phyloP scores from a whole-genome alignment of 2,888 invertebrate genomes.

The Therioaphis trifolii region DNA sequence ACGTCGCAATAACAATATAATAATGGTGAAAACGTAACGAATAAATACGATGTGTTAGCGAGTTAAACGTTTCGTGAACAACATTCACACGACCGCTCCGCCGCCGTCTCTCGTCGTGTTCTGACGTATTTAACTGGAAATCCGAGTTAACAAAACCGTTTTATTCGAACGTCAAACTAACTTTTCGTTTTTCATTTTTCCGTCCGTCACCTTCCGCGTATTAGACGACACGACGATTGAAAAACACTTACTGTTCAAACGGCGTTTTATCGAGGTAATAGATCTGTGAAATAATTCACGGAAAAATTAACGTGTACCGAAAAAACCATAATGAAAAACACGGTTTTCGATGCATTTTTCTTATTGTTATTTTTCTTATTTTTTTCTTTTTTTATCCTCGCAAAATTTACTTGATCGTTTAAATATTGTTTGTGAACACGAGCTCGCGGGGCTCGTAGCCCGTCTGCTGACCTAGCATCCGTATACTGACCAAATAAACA shows the following conservation, averaged over 20 bases:
- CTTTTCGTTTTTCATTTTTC: too few species aligned
- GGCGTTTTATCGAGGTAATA: too few species aligned
- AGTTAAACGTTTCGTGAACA: slow-evolving; percentile 2
- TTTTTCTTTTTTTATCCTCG: too few species aligned
- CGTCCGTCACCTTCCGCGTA: neutral
- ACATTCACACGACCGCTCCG: neutral
- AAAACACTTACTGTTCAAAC: too few species aligned
- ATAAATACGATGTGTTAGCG: neutral
- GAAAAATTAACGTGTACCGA: too few species aligned
- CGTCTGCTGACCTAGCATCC: too few species aligned
- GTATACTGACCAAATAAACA: too few species aligned
- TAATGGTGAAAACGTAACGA: neutral
- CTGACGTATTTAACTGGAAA: neutral
- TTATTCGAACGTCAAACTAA: neutral
- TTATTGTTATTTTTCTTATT: too few species aligned
- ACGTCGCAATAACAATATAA: neutral
- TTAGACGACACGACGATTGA: neutral
- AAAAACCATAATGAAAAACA: too few species aligned
- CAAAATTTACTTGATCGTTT: too few species aligned
- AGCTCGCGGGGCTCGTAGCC: neutral
- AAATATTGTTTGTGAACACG: neutral
- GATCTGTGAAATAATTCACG: too few species aligned
- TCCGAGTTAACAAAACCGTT: neutral
- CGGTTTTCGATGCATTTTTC: too few species aligned
- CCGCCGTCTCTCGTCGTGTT: neutral